Evolutionary conservation across 2,113 vertebrate species (phyloP), one percentile per base, ranked within the genome.

Genomic region (Oncorhynchus keta): DNA sequence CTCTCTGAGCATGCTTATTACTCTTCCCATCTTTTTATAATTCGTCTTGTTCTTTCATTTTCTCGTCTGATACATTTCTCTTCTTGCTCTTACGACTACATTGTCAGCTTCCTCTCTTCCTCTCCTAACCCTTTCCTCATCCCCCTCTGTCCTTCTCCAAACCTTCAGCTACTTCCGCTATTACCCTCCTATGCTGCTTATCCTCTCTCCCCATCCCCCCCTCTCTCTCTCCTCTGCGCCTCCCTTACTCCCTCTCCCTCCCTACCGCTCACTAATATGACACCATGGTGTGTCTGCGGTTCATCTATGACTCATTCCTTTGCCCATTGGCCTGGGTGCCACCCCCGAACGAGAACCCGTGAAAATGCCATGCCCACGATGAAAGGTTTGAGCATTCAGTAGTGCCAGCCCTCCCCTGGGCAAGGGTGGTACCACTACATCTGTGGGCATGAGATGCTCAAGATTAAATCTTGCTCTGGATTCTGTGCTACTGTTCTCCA

Each of bases 221-320:
- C 35, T 2, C 39, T 0, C n/a, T 2, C 59, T 7, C 12, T 61
- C 20, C n/a, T 16, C 59, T 62, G 20, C 59, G 3, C 1, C 59
- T 62, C 12, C 14, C 59, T 62, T 22, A 8, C n/a, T 55, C 59
- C n/a, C 16, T 16, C 59, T n/a, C 39, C 2, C 39, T 45, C n/a
- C 69, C 72, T 39, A 32, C 48, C 61, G 65, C 45, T 49, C 75
- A 82, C 76, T 85, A 88, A 84, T 78, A 81, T 86, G 79, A 71
- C 78, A 78, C 57, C 14, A 80, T 45, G 81, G 78, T 75, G 75
- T 79, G 76, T 85, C 68, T 74, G 32, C 35, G 59, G 59, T 4
- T 61, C 88, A 87, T 88, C 65, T 4, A 79, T 86, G 89, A 79
- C 85, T 92, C 85, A 90, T 93, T 92, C 91, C 86, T 68, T 82